Conservation (phyloP, 2,113 vertebrate species). For the Mus spicilegus region DNA sequence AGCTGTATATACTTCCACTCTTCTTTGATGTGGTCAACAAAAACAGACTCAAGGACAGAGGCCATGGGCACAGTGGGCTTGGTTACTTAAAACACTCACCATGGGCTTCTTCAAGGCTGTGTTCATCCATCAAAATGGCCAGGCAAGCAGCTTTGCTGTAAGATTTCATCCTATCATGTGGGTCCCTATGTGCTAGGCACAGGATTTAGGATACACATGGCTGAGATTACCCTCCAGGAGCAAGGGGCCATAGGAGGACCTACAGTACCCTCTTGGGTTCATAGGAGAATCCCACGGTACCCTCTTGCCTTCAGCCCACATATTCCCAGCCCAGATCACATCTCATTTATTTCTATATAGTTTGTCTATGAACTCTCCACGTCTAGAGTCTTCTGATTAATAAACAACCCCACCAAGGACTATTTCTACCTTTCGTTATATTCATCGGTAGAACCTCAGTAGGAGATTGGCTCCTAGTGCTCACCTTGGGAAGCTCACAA, state of each 20-base stretch:
- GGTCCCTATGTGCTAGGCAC: neutral
- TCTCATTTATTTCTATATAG: neutral
- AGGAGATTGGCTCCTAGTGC: neutral
- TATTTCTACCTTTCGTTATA: neutral
- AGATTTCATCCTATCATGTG: neutral
- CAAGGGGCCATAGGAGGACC: no score
- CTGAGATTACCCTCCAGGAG: neutral
- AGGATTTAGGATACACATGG: neutral
- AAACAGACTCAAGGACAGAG: neutral
- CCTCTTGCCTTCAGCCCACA: rapidly evolving
- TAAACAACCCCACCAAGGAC: neutral
- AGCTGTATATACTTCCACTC: constrained; percentile 64
- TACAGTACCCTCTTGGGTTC: no score
- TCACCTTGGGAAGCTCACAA: neutral
- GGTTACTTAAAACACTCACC: neutral
- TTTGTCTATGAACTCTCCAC: neutral
- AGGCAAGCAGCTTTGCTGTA: neutral
- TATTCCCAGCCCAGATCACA: no score
- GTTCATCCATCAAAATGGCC: neutral
- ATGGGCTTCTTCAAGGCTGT: neutral
- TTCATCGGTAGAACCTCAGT: neutral
- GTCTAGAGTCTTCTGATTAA: neutral
- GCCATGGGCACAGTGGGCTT: neutral
- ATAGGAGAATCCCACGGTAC: no score
- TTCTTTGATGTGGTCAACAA: neutral